A percentile compares a stretch with the other conserved stretches of the same genome.
These are phyloP conservation scores for Carcina quercana DNA, from an alignment of 2,888 invertebrate species.

Conservation along the genomic window DNA sequence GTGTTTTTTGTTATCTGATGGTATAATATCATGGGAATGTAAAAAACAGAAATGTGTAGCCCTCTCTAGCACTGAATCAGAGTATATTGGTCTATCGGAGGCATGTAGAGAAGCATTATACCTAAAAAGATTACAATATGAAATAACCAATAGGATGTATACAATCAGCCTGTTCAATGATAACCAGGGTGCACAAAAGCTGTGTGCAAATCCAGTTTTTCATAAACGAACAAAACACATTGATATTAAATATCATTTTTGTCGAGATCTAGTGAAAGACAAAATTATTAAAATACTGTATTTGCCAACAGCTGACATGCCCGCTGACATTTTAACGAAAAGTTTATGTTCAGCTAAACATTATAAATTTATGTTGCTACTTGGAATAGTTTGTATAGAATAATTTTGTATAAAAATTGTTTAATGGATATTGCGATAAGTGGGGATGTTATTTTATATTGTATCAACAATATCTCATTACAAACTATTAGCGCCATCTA, in stretches of 20 bases:
- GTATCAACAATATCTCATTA: too few relatives aligned
- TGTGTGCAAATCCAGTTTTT: conserved; percentile 4
- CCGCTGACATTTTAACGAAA: too few relatives aligned
- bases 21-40: conserved; percentile 6
- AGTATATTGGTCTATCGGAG: conserved; percentile 8
- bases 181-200: conserved; percentile 11
- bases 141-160: conserved; percentile 2
- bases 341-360: conserved; percentile 12
- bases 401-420: too few relatives aligned
- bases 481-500: too few relatives aligned
- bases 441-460: too few relatives aligned
- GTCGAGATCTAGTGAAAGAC: conserved; percentile 7
- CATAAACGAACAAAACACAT: conserved; percentile 12
- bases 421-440: too few relatives aligned
- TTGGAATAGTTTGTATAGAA: too few relatives aligned
- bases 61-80: conserved; percentile 8
- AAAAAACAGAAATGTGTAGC: conserved; percentile 11
- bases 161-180: too few relatives aligned
- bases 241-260: conserved; percentile 13
- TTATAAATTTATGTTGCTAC: conserved; percentile 7
- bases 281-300: conserved; percentile 10
- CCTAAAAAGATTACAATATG: conserved; percentile 8
- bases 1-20: conserved; percentile 4
- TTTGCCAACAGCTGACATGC: conserved; percentile 14
- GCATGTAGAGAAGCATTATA: conserved; percentile 12